Evolutionary conservation across 2,113 vertebrate species (phyloP), one percentile per base, ranked within the genome.

Genomic region (Sialia sialis): DNA sequence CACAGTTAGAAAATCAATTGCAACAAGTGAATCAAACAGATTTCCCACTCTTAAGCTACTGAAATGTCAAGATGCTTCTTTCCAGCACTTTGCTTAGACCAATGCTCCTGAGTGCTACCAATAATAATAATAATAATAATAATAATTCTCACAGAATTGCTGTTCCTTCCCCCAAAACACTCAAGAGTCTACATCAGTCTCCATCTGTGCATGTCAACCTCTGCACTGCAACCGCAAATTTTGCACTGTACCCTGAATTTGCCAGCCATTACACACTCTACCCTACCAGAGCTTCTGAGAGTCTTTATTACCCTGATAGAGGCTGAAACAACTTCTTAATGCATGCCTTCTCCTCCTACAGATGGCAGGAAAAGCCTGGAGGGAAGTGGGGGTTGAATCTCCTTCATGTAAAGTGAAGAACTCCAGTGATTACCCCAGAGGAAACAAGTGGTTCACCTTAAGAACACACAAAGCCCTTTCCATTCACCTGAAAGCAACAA

Each of bases 401-500:
- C 36, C 44, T 60, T 39, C 66, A 44, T 0, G 0, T 39, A 74
- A 52, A 0, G 0, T 9, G 6, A 68, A 73, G 36, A 56, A 27
- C 46, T 43, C 64, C 43, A 48, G 16, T 55, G 52, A 59, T 43
- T 16, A 43, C 10, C 55, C 10, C 43, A 48, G n/a, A 4, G 14
- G 29, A 86, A 93, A 41, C 17, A 55, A 82, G 34, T 7, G 39
- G 21, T 11, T 80, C 64, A 38, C 41, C n/a, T 60, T 44, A 39
- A 29, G 38, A 80, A 32, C n/a, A 64, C 36, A 30, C 10, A 34
- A 62, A 32, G 3, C 16, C 34, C 51, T 55, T 73, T 76, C 58
- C 36, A 80, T n/a, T 52, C 52, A 80, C 19, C 38, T 63, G 55
- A 79, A 64, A 74, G 52, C 36, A 87, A 11, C 18, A 60, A 60